phyloP scores from a whole-genome alignment of 1,140 invertebrate genomes.

The Lysiphlebus fabarum region DNA sequence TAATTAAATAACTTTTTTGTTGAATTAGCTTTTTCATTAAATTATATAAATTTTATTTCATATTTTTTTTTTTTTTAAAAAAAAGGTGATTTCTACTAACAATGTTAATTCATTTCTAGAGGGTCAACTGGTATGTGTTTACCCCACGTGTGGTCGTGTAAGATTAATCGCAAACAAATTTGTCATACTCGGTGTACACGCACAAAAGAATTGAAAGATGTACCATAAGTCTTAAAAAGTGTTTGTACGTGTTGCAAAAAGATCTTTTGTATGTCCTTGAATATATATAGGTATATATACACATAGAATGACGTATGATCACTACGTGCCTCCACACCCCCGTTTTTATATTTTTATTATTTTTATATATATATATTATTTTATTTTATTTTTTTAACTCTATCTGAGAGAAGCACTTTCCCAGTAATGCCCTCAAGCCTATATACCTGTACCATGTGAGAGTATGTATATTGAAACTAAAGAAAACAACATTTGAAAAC shows the following conservation, averaged over 20 bases:
- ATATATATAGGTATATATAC: background rate
- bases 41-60: too few species aligned
- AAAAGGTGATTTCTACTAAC: too few species aligned
- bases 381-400: too few species aligned
- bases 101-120: background rate
- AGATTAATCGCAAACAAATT: constrained; percentile 29
- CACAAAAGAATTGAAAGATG: constrained; percentile 7
- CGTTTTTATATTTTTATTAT: constrained; percentile 2
- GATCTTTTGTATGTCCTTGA: constrained; percentile 23
- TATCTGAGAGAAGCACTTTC: background rate
- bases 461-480: too few species aligned
- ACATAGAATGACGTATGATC: constrained; percentile 21
- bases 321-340: constrained; percentile 21
- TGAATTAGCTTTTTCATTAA: too few species aligned
- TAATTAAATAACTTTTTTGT: too few species aligned
- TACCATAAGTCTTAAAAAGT: constrained; percentile 13
- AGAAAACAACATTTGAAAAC: too few species aligned
- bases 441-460: too few species aligned
- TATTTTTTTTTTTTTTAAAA: too few species aligned
- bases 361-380: too few species aligned
- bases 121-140: constrained; percentile 11
- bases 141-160: constrained; percentile 18
- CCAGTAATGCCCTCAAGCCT: constrained; percentile 1
- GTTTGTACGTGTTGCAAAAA: constrained; percentile 8
- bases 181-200: constrained; percentile 27